Percentiles rank a stretch among this genome's conserved stretches.
phyloP scores from a whole-genome alignment of 2,113 vertebrate species.

The Phrynosoma blainvillii region DNA sequence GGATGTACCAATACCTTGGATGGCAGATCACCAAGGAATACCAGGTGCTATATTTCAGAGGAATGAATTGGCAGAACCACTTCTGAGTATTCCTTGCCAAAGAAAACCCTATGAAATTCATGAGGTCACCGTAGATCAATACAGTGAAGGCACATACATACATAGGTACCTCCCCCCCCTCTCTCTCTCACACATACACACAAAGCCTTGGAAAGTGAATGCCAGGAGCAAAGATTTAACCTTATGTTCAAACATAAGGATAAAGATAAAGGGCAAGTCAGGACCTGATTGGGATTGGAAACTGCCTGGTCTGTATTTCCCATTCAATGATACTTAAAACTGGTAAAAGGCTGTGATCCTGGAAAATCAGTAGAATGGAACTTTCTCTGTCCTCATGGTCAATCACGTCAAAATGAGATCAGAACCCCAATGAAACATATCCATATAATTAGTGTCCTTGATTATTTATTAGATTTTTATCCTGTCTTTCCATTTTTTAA shows the following conservation, averaged over 20 bases:
- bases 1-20: too few species aligned
- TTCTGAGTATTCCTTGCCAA: too few species aligned
- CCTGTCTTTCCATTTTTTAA: too few species aligned
- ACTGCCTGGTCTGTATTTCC: background rate
- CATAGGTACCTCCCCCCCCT: background rate
- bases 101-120: too few species aligned
- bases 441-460: background rate
- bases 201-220: background rate
- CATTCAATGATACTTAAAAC: background rate
- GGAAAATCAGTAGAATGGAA: background rate
- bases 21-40: too few species aligned
- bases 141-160: background rate
- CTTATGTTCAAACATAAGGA: background rate
- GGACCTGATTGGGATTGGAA: background rate
- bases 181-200: background rate
- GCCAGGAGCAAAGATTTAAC: background rate
- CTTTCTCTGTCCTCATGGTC: background rate
- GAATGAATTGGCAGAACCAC: too few species aligned
- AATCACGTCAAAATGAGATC: background rate
- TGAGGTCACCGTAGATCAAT: too few species aligned
- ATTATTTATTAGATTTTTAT: too few species aligned
- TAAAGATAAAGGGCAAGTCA: background rate
- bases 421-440: background rate
- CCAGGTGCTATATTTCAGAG: too few species aligned
- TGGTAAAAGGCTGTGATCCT: background rate